Evolutionary conservation across 2,888 invertebrate species (phyloP), one percentile per base, ranked within the genome.

Genomic region (Caenorhabditis becei): DNA sequence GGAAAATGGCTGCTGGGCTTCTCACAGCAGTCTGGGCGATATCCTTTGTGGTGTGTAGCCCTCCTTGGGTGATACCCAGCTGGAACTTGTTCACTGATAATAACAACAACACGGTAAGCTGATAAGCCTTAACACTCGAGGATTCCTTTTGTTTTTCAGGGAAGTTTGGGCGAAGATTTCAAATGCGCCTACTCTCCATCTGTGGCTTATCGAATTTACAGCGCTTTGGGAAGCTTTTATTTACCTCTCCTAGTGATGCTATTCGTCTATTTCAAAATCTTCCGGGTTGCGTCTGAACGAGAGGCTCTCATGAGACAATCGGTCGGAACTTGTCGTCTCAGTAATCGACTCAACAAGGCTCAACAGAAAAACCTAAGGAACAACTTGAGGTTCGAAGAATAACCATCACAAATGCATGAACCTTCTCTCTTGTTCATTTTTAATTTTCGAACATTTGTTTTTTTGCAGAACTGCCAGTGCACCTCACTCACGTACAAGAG

Each of bases 211-310:
- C 89, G 92, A 18, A 90, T 92, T 56, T 92, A 92, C 86, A 91
- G 92, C 14, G 92, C 92, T 5, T 84, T 92, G 28, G 92, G 92
- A 0, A 92, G 92, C 20, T 92, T 92, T 85, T 92, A 91, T 83
- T 87, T 92, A 28, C 92, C 92, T 1, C 83, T 92, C 53, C 72
- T 91, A 53, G 91, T 89, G 59, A 92, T 92, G 92, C 87, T 91
- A 0, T 91, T 90, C 49, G 92, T 92, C 41, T 92, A 92, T 79
- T 90, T 91, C 86, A 90, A 90, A 86, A 90, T 90, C 59, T 90
- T 91, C 82, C 89, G 89, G 26, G 90, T 90, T 0, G 90, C 90
- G 2, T 90, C 90, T 14, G 90, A 90, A 79, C 80, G 90, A 26
- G 90, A 90, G 74, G 85, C 87, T 16, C 79, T 90, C 18, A 90